Base-by-base conservation (phyloP, 1,140 invertebrate genomes). In the Diachasmimorpha longicaudata region DNA sequence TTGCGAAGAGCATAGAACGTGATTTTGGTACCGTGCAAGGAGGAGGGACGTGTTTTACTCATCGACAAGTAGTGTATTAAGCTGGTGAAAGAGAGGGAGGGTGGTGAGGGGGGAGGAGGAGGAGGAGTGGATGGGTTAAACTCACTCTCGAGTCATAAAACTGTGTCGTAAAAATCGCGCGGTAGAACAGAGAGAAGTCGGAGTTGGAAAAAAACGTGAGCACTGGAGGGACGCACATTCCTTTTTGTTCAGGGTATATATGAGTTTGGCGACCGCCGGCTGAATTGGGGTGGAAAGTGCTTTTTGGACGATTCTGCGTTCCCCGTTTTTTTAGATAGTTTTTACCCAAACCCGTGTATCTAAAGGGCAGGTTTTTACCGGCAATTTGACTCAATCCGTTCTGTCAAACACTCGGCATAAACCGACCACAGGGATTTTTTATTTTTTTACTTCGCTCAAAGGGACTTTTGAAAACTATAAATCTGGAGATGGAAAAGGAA, bases 311-410 rank as follows among this genome's bases (percentile, higher is more conserved):
- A 55, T 8, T 55, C 19, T 55, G 14, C 5, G 9, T 42, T 13
- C 39, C 68, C 36, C 68, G 36, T 72, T 31, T 63, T 25, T 73
- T 63, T 10, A 13, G n/a, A 55, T 55, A 19, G 1, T 48, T 55
- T 19, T 55, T 19, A 6, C 48, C 48, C 36, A 19, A 36, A 23
- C 46, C 67, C 21, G 19, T 42, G 23, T 42, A 70, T 55, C 69
- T 13, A 13, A 21, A 37, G 48, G 48, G 16, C 4, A 63, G 46
- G 36, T 69, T 75, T 70, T 72, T 69, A 69, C 73, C 66, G 44
- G 73, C 73, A 75, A 75, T 75, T 75, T 75, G 66, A 75, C 42
- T 36, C 25, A 37, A 52, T 55, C 48, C 48, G 48, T 55, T 55
- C 48, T 2, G 48, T 55, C 48, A 55, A 55, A 55, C 19, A 55